Evolutionary conservation across 2,113 vertebrate genomes (phyloP).

Genomic region (Panurus biarmicus): DNA sequence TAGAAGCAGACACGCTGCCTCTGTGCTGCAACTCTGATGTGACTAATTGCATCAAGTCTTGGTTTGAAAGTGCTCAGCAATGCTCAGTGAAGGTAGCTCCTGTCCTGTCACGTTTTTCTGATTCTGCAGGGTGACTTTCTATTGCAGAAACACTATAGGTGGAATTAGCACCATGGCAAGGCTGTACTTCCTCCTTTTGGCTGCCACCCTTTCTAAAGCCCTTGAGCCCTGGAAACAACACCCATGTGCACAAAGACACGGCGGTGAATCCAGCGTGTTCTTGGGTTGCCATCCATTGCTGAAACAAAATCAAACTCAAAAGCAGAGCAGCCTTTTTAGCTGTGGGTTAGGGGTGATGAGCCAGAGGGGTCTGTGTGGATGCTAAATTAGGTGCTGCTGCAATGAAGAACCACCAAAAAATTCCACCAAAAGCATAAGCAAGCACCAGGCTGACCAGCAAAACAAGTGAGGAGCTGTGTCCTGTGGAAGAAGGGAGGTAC

Average conservation of each 20-base stretch:
- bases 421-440: background rate
- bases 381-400: background rate
- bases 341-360: background rate
- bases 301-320: background rate
- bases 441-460: background rate
- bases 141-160: background rate
- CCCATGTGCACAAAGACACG: background rate
- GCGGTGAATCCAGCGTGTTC: rapidly evolving
- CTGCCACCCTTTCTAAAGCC: background rate
- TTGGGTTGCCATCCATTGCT: background rate
- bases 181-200: background rate
- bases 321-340: background rate
- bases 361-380: background rate
- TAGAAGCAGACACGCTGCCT: background rate
- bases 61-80: background rate
- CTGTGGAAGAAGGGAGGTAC: background rate
- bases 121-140: background rate
- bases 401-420: background rate
- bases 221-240: background rate
- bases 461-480: background rate
- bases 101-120: background rate
- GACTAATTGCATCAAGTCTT: conserved; percentile 5
- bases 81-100: background rate
- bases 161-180: background rate
- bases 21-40: background rate